A percentile compares a stretch with the other conserved stretches of the same genome.
Conservation (phyloP, 2,113 vertebrate genomes). For the Leuciscus idus region DNA sequence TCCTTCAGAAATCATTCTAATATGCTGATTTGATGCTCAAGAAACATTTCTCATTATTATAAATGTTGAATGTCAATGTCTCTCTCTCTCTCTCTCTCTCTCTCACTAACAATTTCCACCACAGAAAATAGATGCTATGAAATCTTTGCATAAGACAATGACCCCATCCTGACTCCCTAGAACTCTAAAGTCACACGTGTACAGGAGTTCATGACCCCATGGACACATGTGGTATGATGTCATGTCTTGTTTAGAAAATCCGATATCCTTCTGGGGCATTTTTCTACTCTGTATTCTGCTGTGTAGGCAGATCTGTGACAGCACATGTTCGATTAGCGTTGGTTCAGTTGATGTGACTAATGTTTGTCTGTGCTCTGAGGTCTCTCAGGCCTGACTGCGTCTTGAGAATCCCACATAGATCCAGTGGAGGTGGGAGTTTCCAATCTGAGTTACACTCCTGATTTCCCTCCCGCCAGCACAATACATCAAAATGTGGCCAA, state of each 20-base stretch:
- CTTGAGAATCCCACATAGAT: slow-evolving; percentile 18
- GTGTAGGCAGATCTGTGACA: slow-evolving; percentile 23
- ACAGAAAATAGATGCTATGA: not conserved
- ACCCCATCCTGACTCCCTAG: not conserved
- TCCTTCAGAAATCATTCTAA: not conserved
- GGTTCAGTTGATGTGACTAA: slow-evolving; percentile 13
- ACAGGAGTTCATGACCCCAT: not conserved
- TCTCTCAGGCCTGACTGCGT: slow-evolving; percentile 19
- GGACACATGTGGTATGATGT: not conserved
- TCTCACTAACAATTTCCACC: not conserved
- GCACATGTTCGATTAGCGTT: slow-evolving; percentile 20
- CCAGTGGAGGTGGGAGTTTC: slow-evolving; percentile 26
- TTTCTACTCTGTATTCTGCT: slow-evolving; percentile 3
- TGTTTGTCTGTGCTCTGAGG: slow-evolving; percentile 29
- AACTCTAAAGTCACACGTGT: not conserved
- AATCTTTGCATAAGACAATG: not conserved
- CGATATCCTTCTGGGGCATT: not conserved
- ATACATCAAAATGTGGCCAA: slow-evolving; percentile 39
- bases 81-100: too few relatives aligned
- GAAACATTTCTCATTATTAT: not conserved
- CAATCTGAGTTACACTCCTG: slow-evolving; percentile 5
- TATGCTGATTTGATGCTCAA: too few relatives aligned
- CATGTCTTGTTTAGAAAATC: not conserved
- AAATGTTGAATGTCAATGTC: not conserved
- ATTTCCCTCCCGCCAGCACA: not conserved